A percentile compares a stretch with the other conserved stretches of the same genome.
Evolutionary conservation across 1,140 invertebrate genomes (phyloP).

Genomic region (Mesaphorura yosii): DNA sequence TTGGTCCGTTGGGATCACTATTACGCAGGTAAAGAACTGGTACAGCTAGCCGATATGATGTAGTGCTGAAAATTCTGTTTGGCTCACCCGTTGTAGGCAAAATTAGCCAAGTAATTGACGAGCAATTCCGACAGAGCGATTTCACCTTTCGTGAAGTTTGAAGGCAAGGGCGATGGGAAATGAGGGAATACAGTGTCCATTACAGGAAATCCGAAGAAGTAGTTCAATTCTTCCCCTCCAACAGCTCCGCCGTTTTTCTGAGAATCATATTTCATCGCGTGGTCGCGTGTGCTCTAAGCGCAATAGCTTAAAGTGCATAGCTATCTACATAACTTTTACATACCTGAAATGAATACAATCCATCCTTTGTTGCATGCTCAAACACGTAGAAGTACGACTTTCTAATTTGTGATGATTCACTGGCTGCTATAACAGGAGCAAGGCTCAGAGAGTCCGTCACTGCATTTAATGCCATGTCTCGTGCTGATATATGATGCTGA

Average conservation of each 20-base stretch:
- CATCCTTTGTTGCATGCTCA: conserved; percentile 82
- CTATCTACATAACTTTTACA: background rate
- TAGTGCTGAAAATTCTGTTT: conserved; percentile 38
- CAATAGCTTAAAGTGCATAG: background rate
- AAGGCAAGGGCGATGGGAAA: conserved; percentile 43
- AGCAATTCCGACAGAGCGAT: conserved; percentile 67
- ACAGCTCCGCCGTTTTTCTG: conserved; percentile 53
- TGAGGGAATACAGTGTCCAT: conserved; percentile 45
- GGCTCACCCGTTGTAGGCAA: conserved; percentile 75
- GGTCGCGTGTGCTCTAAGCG: too few species aligned
- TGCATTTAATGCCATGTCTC: conserved; percentile 82
- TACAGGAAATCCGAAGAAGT: conserved; percentile 70
- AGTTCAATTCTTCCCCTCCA: conserved; percentile 81
- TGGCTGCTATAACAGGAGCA: conserved; percentile 50
- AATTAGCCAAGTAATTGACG: conserved; percentile 76
- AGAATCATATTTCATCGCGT: too few species aligned
- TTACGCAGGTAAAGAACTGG: background rate
- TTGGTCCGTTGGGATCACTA: conserved; percentile 78
- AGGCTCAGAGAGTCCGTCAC: conserved; percentile 85
- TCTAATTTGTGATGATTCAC: conserved; percentile 18
- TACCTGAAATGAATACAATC: conserved; percentile 49
- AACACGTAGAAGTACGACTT: conserved; percentile 84
- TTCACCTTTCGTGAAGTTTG: conserved; percentile 67
- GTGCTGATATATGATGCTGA: conserved; percentile 73
- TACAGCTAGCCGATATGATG: background rate